These are phyloP conservation scores for Aplysina aerophoba DNA, from an alignment of 37 sponge, comb jelly and placozoan species.

Conservation along the genomic window DNA sequence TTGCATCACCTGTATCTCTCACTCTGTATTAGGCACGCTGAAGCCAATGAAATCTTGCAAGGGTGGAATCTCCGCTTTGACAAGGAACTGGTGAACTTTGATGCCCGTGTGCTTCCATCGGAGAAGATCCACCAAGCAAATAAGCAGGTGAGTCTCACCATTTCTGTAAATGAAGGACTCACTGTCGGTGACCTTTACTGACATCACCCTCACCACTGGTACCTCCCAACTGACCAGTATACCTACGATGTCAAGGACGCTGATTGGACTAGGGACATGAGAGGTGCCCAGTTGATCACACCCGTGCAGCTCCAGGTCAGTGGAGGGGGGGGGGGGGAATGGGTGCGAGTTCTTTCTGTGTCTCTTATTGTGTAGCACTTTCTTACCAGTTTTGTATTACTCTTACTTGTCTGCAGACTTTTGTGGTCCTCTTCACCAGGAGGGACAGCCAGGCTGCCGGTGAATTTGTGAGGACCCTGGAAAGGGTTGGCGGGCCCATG, in stretches of 20 bases:
- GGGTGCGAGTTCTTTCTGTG: too few species aligned
- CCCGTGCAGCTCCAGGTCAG: constrained; percentile 34
- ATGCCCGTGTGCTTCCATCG: constrained; percentile 63
- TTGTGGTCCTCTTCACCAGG: constrained; percentile 67
- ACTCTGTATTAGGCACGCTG: constrained; percentile 22
- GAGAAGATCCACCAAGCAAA: constrained; percentile 26
- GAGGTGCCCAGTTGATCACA: constrained; percentile 62
- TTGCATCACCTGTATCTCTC: background rate
- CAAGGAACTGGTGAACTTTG: constrained; percentile 38
- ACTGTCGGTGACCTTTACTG: too few species aligned
- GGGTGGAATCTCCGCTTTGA: constrained; percentile 79
- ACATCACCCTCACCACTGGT: too few species aligned
- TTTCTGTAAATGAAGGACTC: too few species aligned
- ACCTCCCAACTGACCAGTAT: constrained; percentile 10
- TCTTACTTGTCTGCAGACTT: constrained; percentile 28
- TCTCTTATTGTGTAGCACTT: too few species aligned
- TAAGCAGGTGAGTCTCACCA: too few species aligned
- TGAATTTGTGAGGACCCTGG: constrained; percentile 70
- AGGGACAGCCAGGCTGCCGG: constrained; percentile 57
- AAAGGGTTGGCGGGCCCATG: constrained; percentile 84
- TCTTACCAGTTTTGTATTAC: too few species aligned
- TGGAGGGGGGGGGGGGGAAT: too few species aligned
- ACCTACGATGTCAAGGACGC: constrained; percentile 53
- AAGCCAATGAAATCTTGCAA: constrained; percentile 47
- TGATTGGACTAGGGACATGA: constrained; percentile 85